Evolutionary conservation across 2,888 invertebrate species (phyloP), one percentile per base, ranked within the genome.

Genomic region (Mythimna impura): DNA sequence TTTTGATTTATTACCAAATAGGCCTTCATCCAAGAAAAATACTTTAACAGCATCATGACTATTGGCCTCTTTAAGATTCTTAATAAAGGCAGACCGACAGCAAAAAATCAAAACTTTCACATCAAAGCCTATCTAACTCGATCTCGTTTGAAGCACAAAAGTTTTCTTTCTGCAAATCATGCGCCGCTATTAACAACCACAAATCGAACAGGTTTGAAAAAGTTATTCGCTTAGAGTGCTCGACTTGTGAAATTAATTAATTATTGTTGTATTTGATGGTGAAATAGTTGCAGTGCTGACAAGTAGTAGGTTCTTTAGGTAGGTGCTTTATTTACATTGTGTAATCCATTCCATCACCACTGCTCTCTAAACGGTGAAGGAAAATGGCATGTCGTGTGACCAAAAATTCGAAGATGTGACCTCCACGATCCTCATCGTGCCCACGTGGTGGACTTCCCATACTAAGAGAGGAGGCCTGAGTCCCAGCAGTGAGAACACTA

Each of bases 101-200:
- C 57, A 81, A 79, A 71, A 81, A 81, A 36, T 43, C 61, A 62
- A 47, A 47, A 62, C 47, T 47, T n/a, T 25, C 30, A 47, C 40
- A 61, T 70, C 20, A 55, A 55, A 50, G 12, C 14, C 64, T 76
- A 81, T 71, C 66, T 36, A 43, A 63, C 50, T 71, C 40, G 79
- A 81, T 81, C 77, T 70, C 50, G 57, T 76, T 76, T 71, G n/a
- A 20, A 43, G 25, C 52, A 63, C 50, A 61, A 81, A 55, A 76
- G 66, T 71, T 71, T 64, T 54, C 1, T 50, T 81, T 79, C 66
- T 79, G 66, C 81, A 79, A 79, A 76, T 79, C 79, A 81, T 76
- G 81, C 81, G 47, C 22, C 64, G 22, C 77, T 57, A 76, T 76
- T 81, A 64, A 66, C 71, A 57, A 61, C 22, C 50, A 50, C n/a